phyloP scores from a whole-genome alignment of 2,888 invertebrate species.

The Andricus curvator region DNA sequence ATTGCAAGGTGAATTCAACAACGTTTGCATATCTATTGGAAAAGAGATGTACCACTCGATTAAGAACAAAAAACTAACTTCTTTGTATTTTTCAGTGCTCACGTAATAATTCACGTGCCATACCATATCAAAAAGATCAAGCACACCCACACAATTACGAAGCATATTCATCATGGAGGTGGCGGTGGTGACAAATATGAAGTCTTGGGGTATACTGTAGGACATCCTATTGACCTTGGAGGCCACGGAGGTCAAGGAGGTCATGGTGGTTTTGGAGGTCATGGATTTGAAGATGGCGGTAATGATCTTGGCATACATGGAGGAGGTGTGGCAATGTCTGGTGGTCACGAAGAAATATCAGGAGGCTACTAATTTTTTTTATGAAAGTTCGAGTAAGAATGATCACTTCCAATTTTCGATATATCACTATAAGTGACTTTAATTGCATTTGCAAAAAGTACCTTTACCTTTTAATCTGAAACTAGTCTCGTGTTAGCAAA shows the following conservation, averaged over 20 bases:
- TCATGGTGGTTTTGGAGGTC: conserved; percentile 65
- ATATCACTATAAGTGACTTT: neutral
- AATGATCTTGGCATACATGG: neutral
- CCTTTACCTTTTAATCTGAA: too few species aligned
- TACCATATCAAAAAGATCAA: conserved; percentile 88
- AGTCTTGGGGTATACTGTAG: conserved; percentile 85
- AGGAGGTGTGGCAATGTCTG: neutral
- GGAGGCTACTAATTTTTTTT: neutral
- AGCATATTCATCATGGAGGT: conserved; percentile 83
- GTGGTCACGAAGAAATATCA: neutral
- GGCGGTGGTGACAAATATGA: conserved; percentile 83
- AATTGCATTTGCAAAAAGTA: neutral
- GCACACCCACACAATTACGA: conserved; percentile 84
- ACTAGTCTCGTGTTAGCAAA: neutral
- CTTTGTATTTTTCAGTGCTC: conserved; percentile 76
- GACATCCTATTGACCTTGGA: conserved; percentile 79
- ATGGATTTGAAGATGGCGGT: conserved; percentile 57
- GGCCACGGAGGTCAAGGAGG: conserved; percentile 65
- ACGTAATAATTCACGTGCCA: conserved; percentile 89
- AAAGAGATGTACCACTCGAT: too few species aligned
- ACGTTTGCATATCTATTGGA: too few species aligned
- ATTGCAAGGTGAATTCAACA: too few species aligned
- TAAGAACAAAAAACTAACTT: neutral
- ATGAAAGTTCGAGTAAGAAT: neutral
- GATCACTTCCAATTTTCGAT: neutral